Evolutionary conservation across 2,113 vertebrate species (phyloP).

Genomic region (Vidua chalybeata): DNA sequence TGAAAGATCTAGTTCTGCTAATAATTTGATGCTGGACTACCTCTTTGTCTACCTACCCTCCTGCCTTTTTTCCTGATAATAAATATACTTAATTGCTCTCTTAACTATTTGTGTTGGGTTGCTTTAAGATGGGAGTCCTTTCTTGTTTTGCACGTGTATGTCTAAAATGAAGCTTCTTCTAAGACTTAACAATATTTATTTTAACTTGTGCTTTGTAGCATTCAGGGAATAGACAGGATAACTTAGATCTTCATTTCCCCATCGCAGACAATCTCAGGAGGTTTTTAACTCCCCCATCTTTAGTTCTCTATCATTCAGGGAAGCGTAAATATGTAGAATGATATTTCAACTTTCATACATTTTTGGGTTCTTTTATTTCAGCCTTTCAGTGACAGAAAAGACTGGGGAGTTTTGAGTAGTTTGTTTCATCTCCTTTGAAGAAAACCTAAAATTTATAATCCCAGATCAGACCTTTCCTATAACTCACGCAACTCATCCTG

Average conservation of each 20-base stretch:
- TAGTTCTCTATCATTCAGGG: conserved; percentile 16
- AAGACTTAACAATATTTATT: background rate
- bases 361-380: conserved; percentile 65
- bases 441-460: conserved; percentile 81
- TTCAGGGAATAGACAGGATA: background rate
- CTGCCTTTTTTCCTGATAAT: background rate
- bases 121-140: background rate
- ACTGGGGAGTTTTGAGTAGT: conserved; percentile 71
- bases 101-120: background rate
- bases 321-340: conserved; percentile 51
- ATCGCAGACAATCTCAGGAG: background rate
- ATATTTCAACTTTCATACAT: conserved; percentile 56
- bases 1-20: background rate
- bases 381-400: conserved; percentile 67
- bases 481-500: conserved; percentile 79
- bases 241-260: conserved; percentile 30
- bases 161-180: background rate
- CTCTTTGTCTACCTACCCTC: background rate
- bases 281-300: conserved; percentile 40
- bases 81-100: background rate
- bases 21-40: background rate
- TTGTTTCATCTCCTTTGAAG: conserved; percentile 80
- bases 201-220: background rate
- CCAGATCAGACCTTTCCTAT: conserved; percentile 77
- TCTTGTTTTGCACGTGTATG: background rate